A percentile compares a stretch with the other conserved stretches of the same genome.
phyloP scores from a whole-genome alignment of 2,797 vertebrate species.

The Emydoidea blandingii region DNA sequence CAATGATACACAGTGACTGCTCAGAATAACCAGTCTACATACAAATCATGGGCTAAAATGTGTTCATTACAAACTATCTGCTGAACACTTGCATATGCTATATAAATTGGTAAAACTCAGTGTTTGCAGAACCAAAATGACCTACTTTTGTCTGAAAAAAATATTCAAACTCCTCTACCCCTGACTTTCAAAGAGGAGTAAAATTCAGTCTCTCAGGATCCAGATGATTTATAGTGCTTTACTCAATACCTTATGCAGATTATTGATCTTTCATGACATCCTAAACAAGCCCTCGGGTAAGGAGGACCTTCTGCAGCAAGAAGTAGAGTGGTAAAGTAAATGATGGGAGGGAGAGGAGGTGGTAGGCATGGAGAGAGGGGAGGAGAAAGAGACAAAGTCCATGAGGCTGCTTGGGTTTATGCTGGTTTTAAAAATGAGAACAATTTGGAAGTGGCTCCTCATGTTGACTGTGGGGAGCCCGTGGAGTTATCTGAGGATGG shows the following conservation, averaged over 20 bases:
- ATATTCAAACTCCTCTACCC: not conserved
- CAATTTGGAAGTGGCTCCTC: not conserved
- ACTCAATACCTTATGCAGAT: not conserved
- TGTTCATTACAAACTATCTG: not conserved
- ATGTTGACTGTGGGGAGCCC: not conserved
- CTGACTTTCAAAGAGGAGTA: too few species aligned
- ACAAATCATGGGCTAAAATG: not conserved
- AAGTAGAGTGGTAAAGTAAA: not conserved
- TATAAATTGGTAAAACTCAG: not conserved
- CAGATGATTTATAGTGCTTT: not conserved
- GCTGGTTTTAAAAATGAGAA: not conserved
- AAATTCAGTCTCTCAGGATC: too few species aligned
- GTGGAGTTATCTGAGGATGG: not conserved
- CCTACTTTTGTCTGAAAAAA: not conserved
- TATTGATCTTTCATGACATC: not conserved
- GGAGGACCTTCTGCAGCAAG: not conserved
- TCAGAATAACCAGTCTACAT: not conserved
- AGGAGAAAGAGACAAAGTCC: not conserved
- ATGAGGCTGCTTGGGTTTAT: not conserved
- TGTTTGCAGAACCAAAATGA: not conserved
- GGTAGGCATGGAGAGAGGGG: not conserved
- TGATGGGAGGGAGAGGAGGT: not conserved
- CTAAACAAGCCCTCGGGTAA: not conserved
- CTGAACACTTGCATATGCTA: not conserved
- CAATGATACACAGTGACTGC: not conserved